Conservation (phyloP, 2,888 invertebrate species). For the Charanyca ferruginea region DNA sequence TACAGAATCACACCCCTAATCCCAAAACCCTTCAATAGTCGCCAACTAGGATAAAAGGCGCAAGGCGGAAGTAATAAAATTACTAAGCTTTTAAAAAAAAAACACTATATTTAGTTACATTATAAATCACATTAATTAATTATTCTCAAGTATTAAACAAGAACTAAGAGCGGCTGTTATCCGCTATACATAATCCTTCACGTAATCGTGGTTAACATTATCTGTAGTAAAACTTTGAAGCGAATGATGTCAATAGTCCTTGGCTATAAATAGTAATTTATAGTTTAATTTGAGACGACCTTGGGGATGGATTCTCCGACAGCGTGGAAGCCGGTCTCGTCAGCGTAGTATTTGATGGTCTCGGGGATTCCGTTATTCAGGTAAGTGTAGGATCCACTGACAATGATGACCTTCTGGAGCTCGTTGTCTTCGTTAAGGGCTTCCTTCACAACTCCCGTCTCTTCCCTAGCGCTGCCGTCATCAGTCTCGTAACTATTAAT, state of each 20-base stretch:
- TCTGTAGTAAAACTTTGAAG: slow-evolving; percentile 3
- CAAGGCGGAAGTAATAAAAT: slow-evolving; percentile 5
- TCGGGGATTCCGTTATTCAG: slow-evolving; percentile 89
- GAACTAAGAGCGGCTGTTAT: neutral
- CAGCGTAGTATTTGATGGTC: slow-evolving; percentile 90
- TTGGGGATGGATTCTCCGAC: slow-evolving; percentile 92
- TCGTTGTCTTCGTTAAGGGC: slow-evolving; percentile 91
- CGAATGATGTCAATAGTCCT: slow-evolving; percentile 14
- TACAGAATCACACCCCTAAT: neutral
- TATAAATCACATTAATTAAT: slow-evolving; percentile 11
- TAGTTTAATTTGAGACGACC: slow-evolving; percentile 75
- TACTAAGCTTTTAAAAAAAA: neutral
- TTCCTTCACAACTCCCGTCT: slow-evolving; percentile 86
- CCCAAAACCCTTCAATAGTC: too few species aligned
- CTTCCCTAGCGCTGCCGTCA: slow-evolving; percentile 86
- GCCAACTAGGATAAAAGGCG: too few species aligned
- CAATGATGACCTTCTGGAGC: slow-evolving; percentile 89
- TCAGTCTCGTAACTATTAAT: slow-evolving; percentile 37
- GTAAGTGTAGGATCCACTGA: slow-evolving; percentile 92
- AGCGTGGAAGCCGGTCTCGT: slow-evolving; percentile 92
- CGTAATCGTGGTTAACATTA: neutral
- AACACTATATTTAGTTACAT: slow-evolving; percentile 20
- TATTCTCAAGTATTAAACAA: neutral
- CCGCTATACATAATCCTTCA: neutral
- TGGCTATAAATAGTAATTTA: slow-evolving; percentile 14